These are phyloP conservation scores for Siderastrea radians DNA, from an alignment of 92 coral and sea anemone species.

Conservation along the genomic window DNA sequence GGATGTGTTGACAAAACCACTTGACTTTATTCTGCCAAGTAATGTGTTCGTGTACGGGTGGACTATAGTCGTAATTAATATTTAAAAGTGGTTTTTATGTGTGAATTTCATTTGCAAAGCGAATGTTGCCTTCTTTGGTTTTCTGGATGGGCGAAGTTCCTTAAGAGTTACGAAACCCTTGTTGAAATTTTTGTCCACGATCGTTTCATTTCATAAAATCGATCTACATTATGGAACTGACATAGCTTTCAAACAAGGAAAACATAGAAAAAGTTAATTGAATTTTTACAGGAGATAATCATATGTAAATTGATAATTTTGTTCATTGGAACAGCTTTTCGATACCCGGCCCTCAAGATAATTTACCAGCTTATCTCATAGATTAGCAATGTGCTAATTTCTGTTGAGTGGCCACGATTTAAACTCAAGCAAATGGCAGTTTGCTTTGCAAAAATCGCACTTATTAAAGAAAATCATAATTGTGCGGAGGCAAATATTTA, in stretches of 20 bases:
- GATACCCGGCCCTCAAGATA: constrained; percentile 12
- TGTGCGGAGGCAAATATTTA: constrained; percentile 11
- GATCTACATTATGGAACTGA: not conserved
- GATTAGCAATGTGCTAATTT: constrained; percentile 24
- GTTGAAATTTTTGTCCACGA: not conserved
- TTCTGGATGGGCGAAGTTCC: not conserved
- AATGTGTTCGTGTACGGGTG: constrained; percentile 29
- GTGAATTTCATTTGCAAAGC: constrained; percentile 42
- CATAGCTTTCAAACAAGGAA: not conserved
- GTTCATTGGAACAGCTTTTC: constrained; percentile 28
- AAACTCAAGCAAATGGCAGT: constrained; percentile 10
- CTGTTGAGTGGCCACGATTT: not conserved
- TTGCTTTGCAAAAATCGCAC: constrained; percentile 6
- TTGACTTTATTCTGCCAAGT: constrained; percentile 38
- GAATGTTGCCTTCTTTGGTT: not conserved
- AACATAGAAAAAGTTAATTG: constrained; percentile 50
- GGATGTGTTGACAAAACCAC: constrained; percentile 17
- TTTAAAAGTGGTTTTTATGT: constrained; percentile 41
- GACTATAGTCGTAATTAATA: constrained; percentile 37
- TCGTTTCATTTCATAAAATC: not conserved
- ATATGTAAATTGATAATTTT: constrained; percentile 56
- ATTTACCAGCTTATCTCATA: constrained; percentile 30
- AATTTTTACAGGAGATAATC: constrained; percentile 48
- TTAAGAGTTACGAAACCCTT: not conserved
- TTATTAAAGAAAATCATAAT: not conserved